Percentiles rank a stretch among this genome's conserved stretches.
Conservation (phyloP, 2,113 vertebrate species). For the Carollia perspicillata region DNA sequence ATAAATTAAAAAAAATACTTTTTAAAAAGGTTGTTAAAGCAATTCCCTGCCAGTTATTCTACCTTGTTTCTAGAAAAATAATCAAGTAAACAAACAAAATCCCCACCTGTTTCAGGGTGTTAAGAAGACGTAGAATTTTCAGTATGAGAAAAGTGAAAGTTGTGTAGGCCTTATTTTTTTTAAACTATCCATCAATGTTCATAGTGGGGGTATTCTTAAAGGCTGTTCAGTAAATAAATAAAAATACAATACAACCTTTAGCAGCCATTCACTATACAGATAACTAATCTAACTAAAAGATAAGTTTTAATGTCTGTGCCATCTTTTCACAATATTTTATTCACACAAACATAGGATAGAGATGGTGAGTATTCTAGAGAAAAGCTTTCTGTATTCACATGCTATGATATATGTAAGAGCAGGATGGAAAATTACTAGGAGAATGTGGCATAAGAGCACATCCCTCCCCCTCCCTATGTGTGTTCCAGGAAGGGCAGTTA, state of each 20-base stretch:
- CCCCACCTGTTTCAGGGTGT: background rate
- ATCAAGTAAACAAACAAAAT: background rate
- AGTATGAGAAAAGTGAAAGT: constrained; percentile 26
- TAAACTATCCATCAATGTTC: background rate
- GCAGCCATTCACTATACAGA: background rate
- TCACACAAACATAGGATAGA: background rate
- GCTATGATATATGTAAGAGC: too few relatives aligned
- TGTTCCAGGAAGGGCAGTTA: too few relatives aligned
- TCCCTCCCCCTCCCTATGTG: too few relatives aligned
- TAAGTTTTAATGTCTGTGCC: background rate
- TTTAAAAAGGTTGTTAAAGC: background rate
- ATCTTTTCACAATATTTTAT: background rate
- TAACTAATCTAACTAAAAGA: background rate
- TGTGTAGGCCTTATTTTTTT: background rate
- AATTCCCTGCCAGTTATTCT: background rate
- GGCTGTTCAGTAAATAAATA: background rate
- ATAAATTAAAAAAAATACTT: too few relatives aligned
- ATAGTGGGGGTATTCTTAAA: background rate
- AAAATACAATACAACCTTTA: background rate
- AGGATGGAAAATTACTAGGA: too few relatives aligned
- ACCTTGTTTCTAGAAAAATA: background rate
- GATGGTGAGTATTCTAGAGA: background rate
- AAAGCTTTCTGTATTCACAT: background rate
- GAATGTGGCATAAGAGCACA: too few relatives aligned
- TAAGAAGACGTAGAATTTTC: background rate